phyloP scores from a whole-genome alignment of 2,888 invertebrate genomes.

The Sarcophaga caerulescens region DNA sequence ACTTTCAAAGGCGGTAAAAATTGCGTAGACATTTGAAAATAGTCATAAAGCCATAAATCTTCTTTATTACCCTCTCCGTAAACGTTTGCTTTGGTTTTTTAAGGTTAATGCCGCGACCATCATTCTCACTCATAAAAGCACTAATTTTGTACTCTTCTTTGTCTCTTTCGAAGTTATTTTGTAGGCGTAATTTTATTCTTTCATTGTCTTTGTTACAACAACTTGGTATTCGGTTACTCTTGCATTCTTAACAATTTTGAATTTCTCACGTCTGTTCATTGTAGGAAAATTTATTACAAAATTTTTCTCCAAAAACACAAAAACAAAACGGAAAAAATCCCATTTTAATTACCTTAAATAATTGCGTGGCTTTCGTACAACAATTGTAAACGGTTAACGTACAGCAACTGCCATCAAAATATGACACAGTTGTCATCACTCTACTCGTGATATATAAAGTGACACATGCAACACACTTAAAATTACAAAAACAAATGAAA shows the following conservation, averaged over 20 bases:
- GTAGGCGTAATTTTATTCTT: conserved; percentile 57
- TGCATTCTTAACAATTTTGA: conserved; percentile 3
- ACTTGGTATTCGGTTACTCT: not conserved
- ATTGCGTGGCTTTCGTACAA: conserved; percentile 1
- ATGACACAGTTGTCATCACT: not conserved
- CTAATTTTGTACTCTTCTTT: not conserved
- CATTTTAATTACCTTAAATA: conserved; percentile 41
- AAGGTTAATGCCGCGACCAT: conserved; percentile 7
- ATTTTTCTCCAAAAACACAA: not conserved
- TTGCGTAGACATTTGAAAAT: conserved; percentile 66
- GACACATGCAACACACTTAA: conserved; percentile 21
- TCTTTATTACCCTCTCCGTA: conserved; percentile 56
- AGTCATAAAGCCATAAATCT: conserved; percentile 70
- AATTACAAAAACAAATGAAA: not conserved
- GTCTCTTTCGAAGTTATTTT: conserved; percentile 10
- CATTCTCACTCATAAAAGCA: not conserved
- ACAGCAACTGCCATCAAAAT: not conserved
- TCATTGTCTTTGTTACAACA: conserved; percentile 44
- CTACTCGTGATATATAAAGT: not conserved
- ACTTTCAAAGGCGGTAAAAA: conserved; percentile 55
- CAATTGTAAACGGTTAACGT: not conserved
- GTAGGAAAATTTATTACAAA: conserved; percentile 42
- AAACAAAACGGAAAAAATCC: not conserved
- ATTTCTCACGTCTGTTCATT: conserved; percentile 55
- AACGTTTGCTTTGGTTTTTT: conserved; percentile 31